Percentiles rank a stretch among this genome's conserved stretches.
Conservation (phyloP, 2,888 invertebrate genomes). For the Eupithecia abbreviata region DNA sequence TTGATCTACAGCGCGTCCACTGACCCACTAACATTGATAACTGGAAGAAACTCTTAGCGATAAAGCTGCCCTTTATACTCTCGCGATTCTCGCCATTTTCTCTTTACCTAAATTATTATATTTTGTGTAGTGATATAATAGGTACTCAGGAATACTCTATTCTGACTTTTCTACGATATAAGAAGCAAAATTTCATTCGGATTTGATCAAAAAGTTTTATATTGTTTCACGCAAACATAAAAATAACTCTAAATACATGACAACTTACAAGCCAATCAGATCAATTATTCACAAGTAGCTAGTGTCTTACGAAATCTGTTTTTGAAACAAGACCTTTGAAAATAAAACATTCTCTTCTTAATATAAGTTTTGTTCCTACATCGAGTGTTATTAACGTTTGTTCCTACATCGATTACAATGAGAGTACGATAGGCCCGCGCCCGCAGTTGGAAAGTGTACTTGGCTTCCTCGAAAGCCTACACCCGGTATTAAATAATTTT, state of each 20-base stretch:
- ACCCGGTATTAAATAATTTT: conserved; percentile 33
- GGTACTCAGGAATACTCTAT: neutral
- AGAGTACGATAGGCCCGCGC: neutral
- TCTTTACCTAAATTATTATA: neutral
- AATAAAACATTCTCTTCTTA: no score
- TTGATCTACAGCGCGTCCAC: neutral
- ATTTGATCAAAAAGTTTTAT: neutral
- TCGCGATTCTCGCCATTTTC: neutral
- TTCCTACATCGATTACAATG: neutral
- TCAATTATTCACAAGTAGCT: neutral
- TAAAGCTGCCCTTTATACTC: neutral
- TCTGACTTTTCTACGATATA: neutral
- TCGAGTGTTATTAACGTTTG: neutral
- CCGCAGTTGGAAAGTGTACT: conserved; percentile 19
- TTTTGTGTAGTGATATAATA: neutral
- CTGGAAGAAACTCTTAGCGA: neutral
- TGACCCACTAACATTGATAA: neutral
- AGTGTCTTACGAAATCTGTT: no score
- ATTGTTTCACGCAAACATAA: neutral
- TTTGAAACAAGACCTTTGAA: no score
- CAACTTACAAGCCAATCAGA: neutral
- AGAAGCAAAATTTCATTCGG: neutral
- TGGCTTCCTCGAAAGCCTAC: conserved; percentile 37
- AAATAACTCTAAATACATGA: neutral
- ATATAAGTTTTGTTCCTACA: no score